These are phyloP conservation scores for Pemphigus obesinymphae DNA, from an alignment of 1,140 invertebrate species.

Conservation along the genomic window DNA sequence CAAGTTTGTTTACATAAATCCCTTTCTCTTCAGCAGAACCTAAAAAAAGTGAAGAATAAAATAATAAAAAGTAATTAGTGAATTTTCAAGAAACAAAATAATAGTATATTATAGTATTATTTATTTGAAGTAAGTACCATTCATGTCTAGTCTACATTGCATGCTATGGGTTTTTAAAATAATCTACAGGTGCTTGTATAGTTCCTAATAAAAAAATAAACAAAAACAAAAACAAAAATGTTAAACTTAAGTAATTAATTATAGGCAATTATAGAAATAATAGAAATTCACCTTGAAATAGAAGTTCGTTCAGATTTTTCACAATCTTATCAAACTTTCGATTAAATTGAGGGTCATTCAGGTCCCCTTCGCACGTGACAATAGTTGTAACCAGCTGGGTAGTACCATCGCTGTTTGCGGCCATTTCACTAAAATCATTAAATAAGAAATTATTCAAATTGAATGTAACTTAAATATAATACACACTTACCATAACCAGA, in stretches of 20 bases:
- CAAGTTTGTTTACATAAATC: conserved; percentile 70
- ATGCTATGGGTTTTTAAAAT: conserved; percentile 42
- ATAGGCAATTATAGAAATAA: background rate
- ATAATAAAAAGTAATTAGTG: background rate
- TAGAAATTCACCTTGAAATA: conserved; percentile 60
- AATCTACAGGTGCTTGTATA: conserved; percentile 41
- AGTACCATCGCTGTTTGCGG: conserved; percentile 65
- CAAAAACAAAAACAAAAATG: conserved; percentile 21
- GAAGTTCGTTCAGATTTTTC: conserved; percentile 62
- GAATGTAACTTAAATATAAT: background rate
- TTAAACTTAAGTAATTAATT: conserved; percentile 11
- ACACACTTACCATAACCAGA: conserved; percentile 33
- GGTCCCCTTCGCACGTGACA: conserved; percentile 74
- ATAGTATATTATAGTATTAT: background rate
- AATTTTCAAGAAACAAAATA: background rate
- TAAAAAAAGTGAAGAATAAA: background rate
- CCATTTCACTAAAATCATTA: conserved; percentile 58
- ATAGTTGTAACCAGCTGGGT: conserved; percentile 63
- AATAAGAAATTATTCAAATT: conserved; percentile 44
- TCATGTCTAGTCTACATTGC: conserved; percentile 42
- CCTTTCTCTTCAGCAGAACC: conserved; percentile 37
- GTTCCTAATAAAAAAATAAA: conserved; percentile 41
- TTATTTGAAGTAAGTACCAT: conserved; percentile 32
- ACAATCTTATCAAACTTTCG: conserved; percentile 64
- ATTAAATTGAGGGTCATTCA: conserved; percentile 69